Percentiles rank a stretch among this genome's conserved stretches.
These are phyloP conservation scores for Cyanistes caeruleus DNA, from an alignment of 2,113 vertebrate genomes.

Conservation along the genomic window DNA sequence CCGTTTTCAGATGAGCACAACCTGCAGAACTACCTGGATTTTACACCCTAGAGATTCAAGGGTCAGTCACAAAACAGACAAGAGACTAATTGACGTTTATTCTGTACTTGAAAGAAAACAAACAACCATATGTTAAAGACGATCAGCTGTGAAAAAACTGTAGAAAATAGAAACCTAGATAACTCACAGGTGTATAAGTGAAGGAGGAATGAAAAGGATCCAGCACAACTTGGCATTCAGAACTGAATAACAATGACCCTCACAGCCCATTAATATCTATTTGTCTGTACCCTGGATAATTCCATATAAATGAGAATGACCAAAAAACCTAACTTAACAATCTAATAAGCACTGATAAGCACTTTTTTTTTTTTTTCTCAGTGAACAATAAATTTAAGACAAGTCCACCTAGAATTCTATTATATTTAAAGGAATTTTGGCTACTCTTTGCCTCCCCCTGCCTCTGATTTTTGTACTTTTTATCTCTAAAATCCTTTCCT, in stretches of 20 bases:
- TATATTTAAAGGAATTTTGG: neutral
- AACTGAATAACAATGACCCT: neutral
- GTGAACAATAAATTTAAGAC: neutral
- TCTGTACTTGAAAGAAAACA: slow-evolving; percentile 12
- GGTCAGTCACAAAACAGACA: neutral
- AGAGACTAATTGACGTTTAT: slow-evolving; percentile 26
- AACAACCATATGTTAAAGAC: neutral
- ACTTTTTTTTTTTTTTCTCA: neutral
- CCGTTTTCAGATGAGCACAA: neutral
- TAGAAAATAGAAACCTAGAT: neutral
- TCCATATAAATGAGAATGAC: neutral
- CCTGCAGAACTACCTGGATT: neutral
- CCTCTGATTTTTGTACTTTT: rapidly evolving
- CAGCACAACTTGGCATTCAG: neutral
- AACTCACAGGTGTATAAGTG: neutral
- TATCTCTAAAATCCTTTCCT: neutral
- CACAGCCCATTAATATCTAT: neutral
- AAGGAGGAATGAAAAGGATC: neutral
- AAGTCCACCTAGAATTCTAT: neutral
- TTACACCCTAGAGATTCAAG: neutral
- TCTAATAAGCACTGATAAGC: neutral
- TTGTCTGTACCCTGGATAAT: neutral
- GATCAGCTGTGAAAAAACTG: neutral
- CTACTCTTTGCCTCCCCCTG: neutral
- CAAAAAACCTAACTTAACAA: neutral